Evolutionary conservation across 2,113 vertebrate genomes (phyloP).

Genomic region (Crotalus horridus): DNA sequence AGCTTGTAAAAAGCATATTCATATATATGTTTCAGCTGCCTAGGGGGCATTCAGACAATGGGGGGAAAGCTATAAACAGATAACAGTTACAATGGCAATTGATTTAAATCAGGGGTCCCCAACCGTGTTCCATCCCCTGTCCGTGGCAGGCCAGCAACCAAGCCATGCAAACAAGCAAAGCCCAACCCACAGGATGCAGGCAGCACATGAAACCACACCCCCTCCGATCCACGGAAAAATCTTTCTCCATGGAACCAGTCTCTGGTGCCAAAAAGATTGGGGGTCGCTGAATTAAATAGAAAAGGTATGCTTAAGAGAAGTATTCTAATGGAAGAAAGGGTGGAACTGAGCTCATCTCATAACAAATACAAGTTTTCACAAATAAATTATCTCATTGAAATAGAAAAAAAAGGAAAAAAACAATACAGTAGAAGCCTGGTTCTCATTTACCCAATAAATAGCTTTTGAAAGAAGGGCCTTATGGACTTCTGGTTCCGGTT

Average conservation of each 20-base stretch:
- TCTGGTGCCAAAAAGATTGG: neutral
- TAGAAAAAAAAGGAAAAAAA: neutral
- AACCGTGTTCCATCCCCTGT: neutral
- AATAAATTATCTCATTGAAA: neutral
- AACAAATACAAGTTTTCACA: neutral
- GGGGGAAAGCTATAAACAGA: neutral
- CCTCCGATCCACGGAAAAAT: too few relatives aligned
- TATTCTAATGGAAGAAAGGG: neutral
- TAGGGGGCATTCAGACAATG: neutral
- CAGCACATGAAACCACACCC: too few relatives aligned
- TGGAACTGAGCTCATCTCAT: neutral
- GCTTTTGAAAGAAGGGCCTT: neutral
- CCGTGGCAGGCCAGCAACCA: neutral
- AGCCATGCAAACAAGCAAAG: neutral
- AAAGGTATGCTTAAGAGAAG: neutral
- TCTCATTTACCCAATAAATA: neutral
- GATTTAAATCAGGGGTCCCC: neutral
- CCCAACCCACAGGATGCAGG: neutral
- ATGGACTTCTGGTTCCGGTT: too few relatives aligned
- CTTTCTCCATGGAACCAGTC: neutral
- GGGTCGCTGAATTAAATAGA: neutral
- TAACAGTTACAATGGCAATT: neutral
- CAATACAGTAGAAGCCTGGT: neutral
- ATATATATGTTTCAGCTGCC: neutral
- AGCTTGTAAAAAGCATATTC: neutral